Evolutionary conservation across 2,797 vertebrate species (phyloP).

Genomic region (Rhodeus uyekii): DNA sequence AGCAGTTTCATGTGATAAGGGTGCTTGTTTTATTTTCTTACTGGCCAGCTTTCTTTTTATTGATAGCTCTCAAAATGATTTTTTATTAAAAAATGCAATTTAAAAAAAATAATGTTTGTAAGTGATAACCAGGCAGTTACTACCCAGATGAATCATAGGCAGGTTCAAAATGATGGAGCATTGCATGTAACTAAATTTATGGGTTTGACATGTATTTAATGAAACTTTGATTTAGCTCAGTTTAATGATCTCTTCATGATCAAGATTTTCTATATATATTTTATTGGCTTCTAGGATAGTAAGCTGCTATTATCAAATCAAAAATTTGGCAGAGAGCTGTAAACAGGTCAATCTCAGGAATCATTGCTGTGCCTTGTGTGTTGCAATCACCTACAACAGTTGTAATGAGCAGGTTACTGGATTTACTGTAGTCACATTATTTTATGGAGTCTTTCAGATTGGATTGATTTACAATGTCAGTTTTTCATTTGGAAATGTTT

Average conservation of each 20-base stretch:
- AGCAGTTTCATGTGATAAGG: not conserved
- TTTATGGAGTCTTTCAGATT: no score
- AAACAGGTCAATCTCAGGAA: not conserved
- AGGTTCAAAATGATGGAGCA: not conserved
- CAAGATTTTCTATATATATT: not conserved
- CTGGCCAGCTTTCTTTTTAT: not conserved
- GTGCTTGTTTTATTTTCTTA: not conserved
- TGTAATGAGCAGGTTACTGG: not conserved
- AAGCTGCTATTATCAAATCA: not conserved
- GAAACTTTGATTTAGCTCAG: not conserved
- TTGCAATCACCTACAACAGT: not conserved
- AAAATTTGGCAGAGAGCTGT: not conserved
- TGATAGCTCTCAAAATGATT: not conserved
- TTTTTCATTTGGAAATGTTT: no score
- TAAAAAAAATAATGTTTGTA: not conserved
- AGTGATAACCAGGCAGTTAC: slow-evolving; percentile 5
- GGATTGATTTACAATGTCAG: no score
- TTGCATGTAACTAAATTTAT: not conserved
- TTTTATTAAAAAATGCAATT: slow-evolving; percentile 1
- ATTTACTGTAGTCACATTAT: not conserved
- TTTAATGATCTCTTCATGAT: not conserved
- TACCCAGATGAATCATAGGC: not conserved
- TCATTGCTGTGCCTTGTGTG: not conserved
- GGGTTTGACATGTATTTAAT: not conserved
- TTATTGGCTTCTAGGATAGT: not conserved